Evolutionary conservation across 2,113 vertebrate species (phyloP).

Genomic region (Pogona vitticeps): DNA sequence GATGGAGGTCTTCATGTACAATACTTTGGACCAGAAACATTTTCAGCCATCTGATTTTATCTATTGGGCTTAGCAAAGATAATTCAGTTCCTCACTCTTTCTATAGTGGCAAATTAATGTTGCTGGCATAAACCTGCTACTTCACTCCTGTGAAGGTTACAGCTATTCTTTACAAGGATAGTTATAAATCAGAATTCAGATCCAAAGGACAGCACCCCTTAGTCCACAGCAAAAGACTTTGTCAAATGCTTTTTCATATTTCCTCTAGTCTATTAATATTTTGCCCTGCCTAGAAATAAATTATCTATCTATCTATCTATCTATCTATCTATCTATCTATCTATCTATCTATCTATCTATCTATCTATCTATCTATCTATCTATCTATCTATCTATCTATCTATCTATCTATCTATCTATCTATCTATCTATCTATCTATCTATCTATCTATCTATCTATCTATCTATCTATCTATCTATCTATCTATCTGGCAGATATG

Average conservation of each 20-base stretch:
- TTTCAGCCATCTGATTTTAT: constrained; percentile 44
- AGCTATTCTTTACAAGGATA: neutral
- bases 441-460: no score
- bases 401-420: no score
- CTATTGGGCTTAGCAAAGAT: constrained; percentile 32
- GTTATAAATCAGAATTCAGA: constrained; percentile 3
- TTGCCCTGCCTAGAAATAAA: no score
- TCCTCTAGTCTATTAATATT: neutral
- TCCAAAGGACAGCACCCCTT: neutral
- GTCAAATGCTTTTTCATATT: neutral
- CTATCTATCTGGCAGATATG: no score
- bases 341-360: no score
- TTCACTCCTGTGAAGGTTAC: constrained; percentile 39
- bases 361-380: no score
- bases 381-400: no score
- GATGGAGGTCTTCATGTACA: constrained; percentile 55
- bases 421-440: no score
- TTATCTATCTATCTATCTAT: no score
- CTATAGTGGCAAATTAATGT: constrained; percentile 11
- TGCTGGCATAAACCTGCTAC: constrained; percentile 35
- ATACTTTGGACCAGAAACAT: constrained; percentile 43
- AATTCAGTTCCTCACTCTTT: constrained; percentile 52
- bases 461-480: no score
- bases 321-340: no score
- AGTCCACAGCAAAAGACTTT: neutral